Conservation (phyloP, 2,797 vertebrate species). For the Clarias platycephalus region DNA sequence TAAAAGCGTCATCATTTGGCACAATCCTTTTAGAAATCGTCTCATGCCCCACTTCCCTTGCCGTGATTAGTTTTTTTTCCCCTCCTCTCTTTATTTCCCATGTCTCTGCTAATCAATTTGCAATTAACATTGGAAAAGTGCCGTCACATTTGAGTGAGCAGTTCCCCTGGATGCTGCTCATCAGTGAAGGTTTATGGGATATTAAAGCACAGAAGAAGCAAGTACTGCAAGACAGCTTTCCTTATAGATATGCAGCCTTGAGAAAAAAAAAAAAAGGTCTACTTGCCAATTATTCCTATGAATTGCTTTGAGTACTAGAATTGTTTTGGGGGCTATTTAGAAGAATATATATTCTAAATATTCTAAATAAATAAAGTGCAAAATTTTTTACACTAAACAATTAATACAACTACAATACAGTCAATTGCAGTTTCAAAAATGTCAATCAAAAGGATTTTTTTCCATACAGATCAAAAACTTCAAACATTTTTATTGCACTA, state of each 20-base stretch:
- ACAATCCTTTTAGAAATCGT: conserved; percentile 55
- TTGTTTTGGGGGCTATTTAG: not conserved
- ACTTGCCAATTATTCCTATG: not conserved
- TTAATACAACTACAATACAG: too few species aligned
- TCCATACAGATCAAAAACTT: too few species aligned
- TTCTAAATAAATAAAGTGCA: too few species aligned
- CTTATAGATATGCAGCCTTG: conserved; percentile 2
- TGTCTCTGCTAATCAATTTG: conserved; percentile 65
- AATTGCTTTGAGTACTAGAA: not conserved
- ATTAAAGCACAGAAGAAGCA: conserved; percentile 36
- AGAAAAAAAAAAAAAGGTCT: not conserved
- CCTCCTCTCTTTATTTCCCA: conserved; percentile 58
- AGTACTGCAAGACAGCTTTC: conserved; percentile 19
- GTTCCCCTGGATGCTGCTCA: conserved; percentile 46
- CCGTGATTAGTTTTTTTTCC: conserved; percentile 58
- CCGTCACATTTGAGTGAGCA: conserved; percentile 61
- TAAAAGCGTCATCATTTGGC: conserved; percentile 24
- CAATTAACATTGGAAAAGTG: conserved; percentile 68
- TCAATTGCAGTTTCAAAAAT: too few species aligned
- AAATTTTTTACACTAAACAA: too few species aligned
- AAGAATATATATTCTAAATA: too few species aligned
- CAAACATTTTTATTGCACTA: too few species aligned
- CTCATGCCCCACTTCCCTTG: conserved; percentile 53
- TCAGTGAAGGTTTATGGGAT: conserved; percentile 42
- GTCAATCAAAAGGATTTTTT: too few species aligned